Percentiles rank a stretch among this genome's conserved stretches.
These are phyloP conservation scores for Podargus strigoides DNA, from an alignment of 2,797 vertebrate species.

Conservation along the genomic window DNA sequence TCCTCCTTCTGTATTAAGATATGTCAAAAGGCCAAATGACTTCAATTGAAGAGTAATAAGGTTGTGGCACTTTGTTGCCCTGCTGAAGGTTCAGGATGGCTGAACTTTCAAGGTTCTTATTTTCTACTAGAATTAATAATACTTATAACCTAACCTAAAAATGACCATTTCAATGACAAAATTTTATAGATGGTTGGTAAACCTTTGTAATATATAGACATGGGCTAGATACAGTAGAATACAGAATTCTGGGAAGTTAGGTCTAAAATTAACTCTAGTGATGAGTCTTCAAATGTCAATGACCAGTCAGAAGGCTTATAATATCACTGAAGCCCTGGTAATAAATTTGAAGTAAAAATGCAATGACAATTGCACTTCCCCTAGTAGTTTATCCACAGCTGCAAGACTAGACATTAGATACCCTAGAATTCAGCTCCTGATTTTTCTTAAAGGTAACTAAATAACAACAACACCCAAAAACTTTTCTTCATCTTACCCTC, in stretches of 20 bases:
- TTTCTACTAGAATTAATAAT: neutral
- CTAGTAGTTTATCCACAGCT: neutral
- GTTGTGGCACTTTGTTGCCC: neutral
- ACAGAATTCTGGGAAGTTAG: neutral
- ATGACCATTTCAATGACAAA: neutral
- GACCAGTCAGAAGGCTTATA: neutral
- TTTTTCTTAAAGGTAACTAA: neutral
- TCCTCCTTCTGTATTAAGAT: neutral
- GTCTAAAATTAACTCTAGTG: neutral
- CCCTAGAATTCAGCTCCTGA: neutral
- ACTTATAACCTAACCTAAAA: neutral
- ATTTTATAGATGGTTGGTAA: neutral
- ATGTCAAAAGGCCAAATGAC: neutral
- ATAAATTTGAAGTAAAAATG: neutral
- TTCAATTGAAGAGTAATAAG: neutral
- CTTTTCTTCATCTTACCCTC: neutral
- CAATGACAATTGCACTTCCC: neutral
- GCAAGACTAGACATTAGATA: neutral
- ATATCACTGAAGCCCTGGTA: neutral
- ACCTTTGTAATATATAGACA: neutral
- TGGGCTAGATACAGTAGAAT: neutral
- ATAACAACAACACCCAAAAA: neutral
- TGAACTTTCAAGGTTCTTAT: neutral
- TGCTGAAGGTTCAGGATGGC: neutral
- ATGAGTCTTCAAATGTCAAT: neutral